A percentile compares a stretch with the other conserved stretches of the same genome.
Conservation (phyloP, 2,888 invertebrate genomes). For the Athalia circularis region DNA sequence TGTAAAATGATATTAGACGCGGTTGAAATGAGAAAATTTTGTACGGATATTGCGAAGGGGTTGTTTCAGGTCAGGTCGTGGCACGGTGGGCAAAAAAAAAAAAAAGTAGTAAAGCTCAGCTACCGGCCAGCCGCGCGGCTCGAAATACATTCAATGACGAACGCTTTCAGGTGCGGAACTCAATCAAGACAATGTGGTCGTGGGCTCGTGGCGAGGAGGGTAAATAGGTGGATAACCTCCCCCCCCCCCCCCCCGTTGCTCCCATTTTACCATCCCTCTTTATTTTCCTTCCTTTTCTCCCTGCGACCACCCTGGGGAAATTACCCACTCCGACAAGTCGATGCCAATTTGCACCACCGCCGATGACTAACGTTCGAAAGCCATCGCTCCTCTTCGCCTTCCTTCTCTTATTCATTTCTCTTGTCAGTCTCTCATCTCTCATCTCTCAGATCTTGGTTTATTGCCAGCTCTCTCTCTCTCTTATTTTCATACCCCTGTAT, state of each 20-base stretch:
- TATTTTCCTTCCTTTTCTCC: conserved; percentile 4
- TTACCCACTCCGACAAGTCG: conserved; percentile 56
- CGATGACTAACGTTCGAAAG: conserved; percentile 54
- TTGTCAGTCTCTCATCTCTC: not conserved
- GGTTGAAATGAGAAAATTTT: too few relatives aligned
- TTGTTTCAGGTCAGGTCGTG: too few relatives aligned
- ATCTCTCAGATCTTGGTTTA: conserved; percentile 33
- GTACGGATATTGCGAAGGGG: too few relatives aligned
- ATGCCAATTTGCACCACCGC: conserved; percentile 58
- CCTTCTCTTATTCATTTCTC: not conserved
- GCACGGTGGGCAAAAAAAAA: too few relatives aligned
- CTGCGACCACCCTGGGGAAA: conserved; percentile 57
- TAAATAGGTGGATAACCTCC: conserved; percentile 38
- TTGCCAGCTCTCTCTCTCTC: conserved; percentile 38
- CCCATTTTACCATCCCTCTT: not conserved
- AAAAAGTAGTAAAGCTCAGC: too few relatives aligned
- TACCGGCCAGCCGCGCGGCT: too few relatives aligned
- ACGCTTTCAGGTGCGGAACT: conserved; percentile 32
- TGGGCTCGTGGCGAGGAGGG: conserved; percentile 28
- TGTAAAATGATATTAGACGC: too few relatives aligned
- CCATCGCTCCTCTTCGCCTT: conserved; percentile 10
- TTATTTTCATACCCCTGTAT: conserved; percentile 22
- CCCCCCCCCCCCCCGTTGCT: not conserved
- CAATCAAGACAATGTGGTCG: conserved; percentile 23
- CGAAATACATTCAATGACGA: not conserved